phyloP scores from a whole-genome alignment of 2,888 invertebrate genomes.

The Mechanitis mazaeus region DNA sequence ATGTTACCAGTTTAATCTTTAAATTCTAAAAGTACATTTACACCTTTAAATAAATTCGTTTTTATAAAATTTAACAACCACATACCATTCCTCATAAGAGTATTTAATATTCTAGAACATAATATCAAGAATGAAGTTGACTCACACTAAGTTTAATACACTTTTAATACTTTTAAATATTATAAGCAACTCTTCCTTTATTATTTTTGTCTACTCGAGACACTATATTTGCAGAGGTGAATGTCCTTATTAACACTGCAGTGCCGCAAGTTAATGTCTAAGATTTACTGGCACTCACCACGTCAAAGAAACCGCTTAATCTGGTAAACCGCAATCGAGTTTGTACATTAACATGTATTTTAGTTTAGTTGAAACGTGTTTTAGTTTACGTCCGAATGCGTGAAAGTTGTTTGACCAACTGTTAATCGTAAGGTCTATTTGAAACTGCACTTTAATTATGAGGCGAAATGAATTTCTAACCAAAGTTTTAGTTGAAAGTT shows the following conservation, averaged over 20 bases:
- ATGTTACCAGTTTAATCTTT: too few relatives aligned
- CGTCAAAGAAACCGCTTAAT: slow-evolving; percentile 22
- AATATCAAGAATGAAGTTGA: too few relatives aligned
- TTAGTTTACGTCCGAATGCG: neutral
- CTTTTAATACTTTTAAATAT: neutral
- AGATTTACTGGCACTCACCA: slow-evolving; percentile 15
- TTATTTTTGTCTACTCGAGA: slow-evolving; percentile 3
- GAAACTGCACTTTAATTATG: neutral
- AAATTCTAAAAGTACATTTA: too few relatives aligned
- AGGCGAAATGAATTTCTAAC: neutral
- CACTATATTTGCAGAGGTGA: slow-evolving; percentile 2
- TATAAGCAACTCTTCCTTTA: neutral
- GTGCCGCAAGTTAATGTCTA: slow-evolving; percentile 12
- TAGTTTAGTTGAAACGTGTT: slow-evolving; percentile 4
- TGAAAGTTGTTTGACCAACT: neutral
- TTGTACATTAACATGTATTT: slow-evolving; percentile 17
- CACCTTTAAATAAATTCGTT: too few relatives aligned
- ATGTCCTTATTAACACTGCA: slow-evolving; percentile 5
- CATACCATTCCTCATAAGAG: too few relatives aligned
- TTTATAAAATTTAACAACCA: too few relatives aligned
- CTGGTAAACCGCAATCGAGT: slow-evolving; percentile 16
- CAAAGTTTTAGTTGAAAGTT: neutral
- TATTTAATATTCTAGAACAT: too few relatives aligned
- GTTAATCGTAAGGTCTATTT: slow-evolving; percentile 3
- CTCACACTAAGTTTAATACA: too few relatives aligned